Evolutionary conservation across 2,797 vertebrate genomes (phyloP), one percentile per base, ranked within the genome.

Genomic region (Acrossocheilus fasciatus): DNA sequence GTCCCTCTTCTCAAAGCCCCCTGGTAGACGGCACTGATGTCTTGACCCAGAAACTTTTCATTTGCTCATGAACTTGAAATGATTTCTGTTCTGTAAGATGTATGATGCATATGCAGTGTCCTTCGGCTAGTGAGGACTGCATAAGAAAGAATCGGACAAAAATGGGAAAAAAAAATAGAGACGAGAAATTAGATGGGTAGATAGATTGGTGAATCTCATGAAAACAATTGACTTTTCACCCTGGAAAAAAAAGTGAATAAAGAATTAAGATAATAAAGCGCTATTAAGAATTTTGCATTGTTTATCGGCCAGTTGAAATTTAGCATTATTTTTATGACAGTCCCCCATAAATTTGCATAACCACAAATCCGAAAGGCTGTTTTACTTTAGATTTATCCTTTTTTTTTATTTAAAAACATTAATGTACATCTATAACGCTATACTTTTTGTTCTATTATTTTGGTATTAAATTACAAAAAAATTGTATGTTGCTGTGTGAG

Each of bases 11-110:
- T 75, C 69, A 54, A 66, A 66, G 79, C 69, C 70, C 45, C 36
- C 45, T 82, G 84, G 78, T 86, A 81, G 70, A 74, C 15, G 6
- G n/a, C 79, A 45, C 57, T 76, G 78, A 85, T 66, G 68, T 81
- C 57, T 66, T 81, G 69, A 59, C 70, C 79, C 59, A 81, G 79
- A 86, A 86, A 86, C 78, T 54, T 81, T 86, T 75, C 70, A 26
- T 64, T 64, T 74, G 77, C 83, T 80, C 41, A n/a, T 80, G 84
- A 73, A 73, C 76, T 73, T 80, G 14, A 86, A 73, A 64, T 64
- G 18, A n/a, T 81, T 86, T 80, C 30, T 81, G 68, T 86, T 50
- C 68, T 62, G 76, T 18, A n/a, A n/a, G 76, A 85, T 80, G 84
- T 12, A 36, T 73, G 50, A 80, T 59, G 64, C 62, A 77, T 77